Percentiles rank a stretch among this genome's conserved stretches.
phyloP scores from a whole-genome alignment of 2,113 vertebrate species.

The Tricholaema leucomelas region DNA sequence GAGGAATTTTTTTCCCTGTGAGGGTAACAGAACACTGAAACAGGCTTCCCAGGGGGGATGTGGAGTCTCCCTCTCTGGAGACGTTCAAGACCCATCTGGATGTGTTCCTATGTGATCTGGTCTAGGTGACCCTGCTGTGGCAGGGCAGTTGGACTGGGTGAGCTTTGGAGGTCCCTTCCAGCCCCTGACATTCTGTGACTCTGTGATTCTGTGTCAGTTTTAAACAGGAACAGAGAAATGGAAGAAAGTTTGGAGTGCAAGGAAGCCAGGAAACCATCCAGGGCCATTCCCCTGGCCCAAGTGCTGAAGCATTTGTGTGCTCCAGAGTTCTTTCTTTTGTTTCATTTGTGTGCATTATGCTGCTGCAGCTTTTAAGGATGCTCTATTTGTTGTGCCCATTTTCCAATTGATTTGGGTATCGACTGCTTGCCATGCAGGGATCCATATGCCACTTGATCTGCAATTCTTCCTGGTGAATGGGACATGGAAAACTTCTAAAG shows the following conservation, averaged over 20 bases:
- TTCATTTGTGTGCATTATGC: background rate
- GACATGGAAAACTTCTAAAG: accelerated
- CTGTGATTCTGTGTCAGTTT: conserved; percentile 9
- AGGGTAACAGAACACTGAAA: too few species aligned
- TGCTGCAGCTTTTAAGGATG: background rate
- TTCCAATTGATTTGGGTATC: background rate
- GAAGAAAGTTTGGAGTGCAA: background rate
- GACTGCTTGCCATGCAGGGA: background rate
- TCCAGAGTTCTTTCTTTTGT: background rate
- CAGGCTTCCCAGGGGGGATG: too few species aligned
- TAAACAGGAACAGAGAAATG: background rate
- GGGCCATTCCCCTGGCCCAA: background rate
- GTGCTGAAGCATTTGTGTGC: background rate
- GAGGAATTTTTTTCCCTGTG: too few species aligned
- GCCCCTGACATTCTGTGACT: too few species aligned
- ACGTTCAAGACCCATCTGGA: too few species aligned
- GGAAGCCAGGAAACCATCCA: background rate
- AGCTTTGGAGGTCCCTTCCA: too few species aligned
- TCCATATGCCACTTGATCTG: background rate
- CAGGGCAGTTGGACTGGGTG: too few species aligned
- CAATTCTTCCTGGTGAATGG: background rate
- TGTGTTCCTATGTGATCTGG: too few species aligned
- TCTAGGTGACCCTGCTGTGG: too few species aligned
- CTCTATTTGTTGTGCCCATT: background rate
- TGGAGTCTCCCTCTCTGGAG: too few species aligned